Evolutionary conservation across 2,888 invertebrate genomes (phyloP), one percentile per base, ranked within the genome.

Genomic region (Amphiduros pacificus): DNA sequence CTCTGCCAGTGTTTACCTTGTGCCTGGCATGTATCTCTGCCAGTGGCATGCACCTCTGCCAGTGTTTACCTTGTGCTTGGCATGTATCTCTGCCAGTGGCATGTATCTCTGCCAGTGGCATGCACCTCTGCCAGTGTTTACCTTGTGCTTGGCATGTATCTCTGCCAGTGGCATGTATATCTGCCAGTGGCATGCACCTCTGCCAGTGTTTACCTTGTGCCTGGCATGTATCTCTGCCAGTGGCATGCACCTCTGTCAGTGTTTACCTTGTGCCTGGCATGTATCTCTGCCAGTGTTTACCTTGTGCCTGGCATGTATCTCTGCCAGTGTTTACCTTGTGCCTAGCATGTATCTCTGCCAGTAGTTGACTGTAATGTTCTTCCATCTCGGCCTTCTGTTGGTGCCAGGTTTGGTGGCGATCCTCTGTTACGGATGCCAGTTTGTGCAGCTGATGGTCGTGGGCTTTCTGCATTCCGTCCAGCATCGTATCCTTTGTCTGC

Each of bases 351-450:
- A 79, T 60, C 56, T 78, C 79, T 29, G 68, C 62, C 32, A 79
- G 66, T 48, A 78, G 66, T 59, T 76, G 73, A 51, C 67, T 71
- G 66, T 80, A 79, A 61, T 79, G 78, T 40, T 72, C 70, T 64
- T 81, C 77, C 53, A 81, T 67, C 49, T 79, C 79, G 31, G 74
- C 71, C 61, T 76, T 79, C 70, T 81, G 79, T 64, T 73, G 74
- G 51, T 70, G 72, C 80, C 80, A 81, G 31, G 73, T 65, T 2
- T 70, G 40, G 55, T 76, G 74, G 28, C 75, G 65, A 44, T 78
- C 78, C 56, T 75, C 74, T 5, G 76, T 72, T 20, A 76, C 63
- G 2, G 68, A 59, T 20, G 74, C 72, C 55, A 80, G 69, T 60
- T 75, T 74, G 36, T 70, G 70, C 29, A 80, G 66, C 66, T 79